Evolutionary conservation across 2,113 vertebrate species (phyloP).

Genomic region (Gobius niger): DNA sequence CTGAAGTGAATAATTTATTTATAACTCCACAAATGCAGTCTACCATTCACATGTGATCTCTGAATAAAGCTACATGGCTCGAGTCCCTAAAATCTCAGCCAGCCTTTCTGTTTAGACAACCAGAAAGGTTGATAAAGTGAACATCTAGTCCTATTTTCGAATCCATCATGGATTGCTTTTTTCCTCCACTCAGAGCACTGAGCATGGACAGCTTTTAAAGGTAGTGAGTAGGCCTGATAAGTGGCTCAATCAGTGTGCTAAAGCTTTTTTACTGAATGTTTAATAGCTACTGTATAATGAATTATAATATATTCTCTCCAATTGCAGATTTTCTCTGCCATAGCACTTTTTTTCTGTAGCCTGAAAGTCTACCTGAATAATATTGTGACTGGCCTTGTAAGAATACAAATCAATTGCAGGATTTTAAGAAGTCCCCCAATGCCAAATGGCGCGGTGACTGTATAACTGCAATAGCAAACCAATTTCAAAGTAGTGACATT

Average conservation of each 20-base stretch:
- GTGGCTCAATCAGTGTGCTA: constrained; percentile 79
- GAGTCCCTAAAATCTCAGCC: constrained; percentile 61
- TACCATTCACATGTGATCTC: constrained; percentile 48
- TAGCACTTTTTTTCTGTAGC: constrained; percentile 56
- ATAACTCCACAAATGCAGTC: constrained; percentile 49
- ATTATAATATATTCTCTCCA: constrained; percentile 81
- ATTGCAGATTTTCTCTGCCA: constrained; percentile 78
- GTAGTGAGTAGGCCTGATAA: constrained; percentile 78
- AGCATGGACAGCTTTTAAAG: constrained; percentile 80
- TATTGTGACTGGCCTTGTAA: constrained; percentile 77
- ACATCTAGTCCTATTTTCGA: constrained; percentile 78
- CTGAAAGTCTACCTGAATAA: constrained; percentile 70
- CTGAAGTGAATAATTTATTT: constrained; percentile 23
- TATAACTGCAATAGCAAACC: constrained; percentile 52
- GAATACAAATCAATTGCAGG: constrained; percentile 77
- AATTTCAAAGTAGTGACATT: constrained; percentile 54
- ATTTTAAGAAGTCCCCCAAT: constrained; percentile 70
- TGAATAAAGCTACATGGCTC: constrained; percentile 69
- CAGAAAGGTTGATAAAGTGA: constrained; percentile 60
- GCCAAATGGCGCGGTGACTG: constrained; percentile 60
- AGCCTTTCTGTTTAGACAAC: constrained; percentile 65
- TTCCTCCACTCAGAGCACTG: constrained; percentile 74
- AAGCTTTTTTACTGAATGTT: constrained; percentile 80
- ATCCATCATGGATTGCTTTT: constrained; percentile 76
- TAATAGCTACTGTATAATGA: constrained; percentile 82